phyloP scores from a whole-genome alignment of 2,888 invertebrate species.

The Imbricaverruca yamaguchii region DNA sequence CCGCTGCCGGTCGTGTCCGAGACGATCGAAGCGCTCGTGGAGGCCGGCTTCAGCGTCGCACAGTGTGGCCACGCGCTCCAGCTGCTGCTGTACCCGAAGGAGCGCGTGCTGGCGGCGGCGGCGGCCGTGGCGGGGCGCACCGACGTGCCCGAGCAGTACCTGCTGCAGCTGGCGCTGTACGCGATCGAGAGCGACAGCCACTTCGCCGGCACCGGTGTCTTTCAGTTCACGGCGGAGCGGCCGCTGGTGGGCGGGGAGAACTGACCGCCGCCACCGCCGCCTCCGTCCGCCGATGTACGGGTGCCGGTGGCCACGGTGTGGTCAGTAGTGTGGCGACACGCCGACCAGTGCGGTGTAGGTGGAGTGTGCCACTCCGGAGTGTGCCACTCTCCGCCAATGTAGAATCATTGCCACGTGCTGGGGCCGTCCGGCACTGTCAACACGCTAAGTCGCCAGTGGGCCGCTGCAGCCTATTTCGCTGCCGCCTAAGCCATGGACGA shows the following conservation, averaged over 20 bases:
- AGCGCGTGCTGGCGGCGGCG: neutral
- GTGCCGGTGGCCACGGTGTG: too few relatives aligned
- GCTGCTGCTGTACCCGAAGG: neutral
- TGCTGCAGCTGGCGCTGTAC: constrained; percentile 4
- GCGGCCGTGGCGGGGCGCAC: neutral
- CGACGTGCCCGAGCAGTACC: neutral
- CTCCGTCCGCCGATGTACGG: too few relatives aligned
- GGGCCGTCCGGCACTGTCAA: too few relatives aligned
- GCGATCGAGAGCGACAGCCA: neutral
- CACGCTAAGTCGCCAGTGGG: too few relatives aligned
- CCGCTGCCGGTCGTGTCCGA: neutral
- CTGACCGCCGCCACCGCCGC: too few relatives aligned
- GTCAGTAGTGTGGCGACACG: too few relatives aligned
- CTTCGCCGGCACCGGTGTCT: neutral
- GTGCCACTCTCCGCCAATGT: too few relatives aligned
- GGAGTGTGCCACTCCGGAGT: too few relatives aligned
- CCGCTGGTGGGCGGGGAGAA: neutral
- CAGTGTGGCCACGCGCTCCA: neutral
- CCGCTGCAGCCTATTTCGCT: too few relatives aligned
- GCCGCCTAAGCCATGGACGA: too few relatives aligned
- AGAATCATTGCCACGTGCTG: too few relatives aligned
- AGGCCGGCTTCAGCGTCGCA: neutral
- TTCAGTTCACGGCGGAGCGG: neutral
- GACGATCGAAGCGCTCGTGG: neutral
- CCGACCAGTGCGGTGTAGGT: too few relatives aligned